These are phyloP conservation scores for Urocyon cinereoargenteus DNA, from an alignment of 2,797 vertebrate genomes.

Conservation along the genomic window DNA sequence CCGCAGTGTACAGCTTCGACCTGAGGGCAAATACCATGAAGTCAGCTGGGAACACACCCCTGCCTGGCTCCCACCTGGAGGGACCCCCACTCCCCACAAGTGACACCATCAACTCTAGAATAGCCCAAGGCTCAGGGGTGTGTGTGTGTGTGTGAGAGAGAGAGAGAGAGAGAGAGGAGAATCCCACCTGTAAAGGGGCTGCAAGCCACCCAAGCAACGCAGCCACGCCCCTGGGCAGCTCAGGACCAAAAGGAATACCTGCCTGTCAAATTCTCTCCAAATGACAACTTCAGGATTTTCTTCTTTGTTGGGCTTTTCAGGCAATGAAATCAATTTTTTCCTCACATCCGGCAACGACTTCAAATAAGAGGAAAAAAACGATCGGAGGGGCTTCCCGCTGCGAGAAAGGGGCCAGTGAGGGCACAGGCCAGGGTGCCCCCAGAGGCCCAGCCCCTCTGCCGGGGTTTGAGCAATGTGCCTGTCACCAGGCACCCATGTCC, in stretches of 20 bases:
- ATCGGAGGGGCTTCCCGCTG: conserved; percentile 94
- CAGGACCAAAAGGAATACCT: conserved; percentile 59
- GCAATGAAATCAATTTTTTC: conserved; percentile 84
- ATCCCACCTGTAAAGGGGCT: no score
- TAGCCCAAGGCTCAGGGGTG: rapidly evolving
- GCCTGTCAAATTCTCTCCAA: conserved; percentile 94
- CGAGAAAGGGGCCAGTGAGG: conserved; percentile 16
- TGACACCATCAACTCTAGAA: rapidly evolving
- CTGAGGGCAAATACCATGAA: conserved; percentile 77
- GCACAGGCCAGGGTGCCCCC: neutral
- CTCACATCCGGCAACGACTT: conserved; percentile 93
- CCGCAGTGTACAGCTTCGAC: conserved; percentile 93
- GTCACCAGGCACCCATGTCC: neutral
- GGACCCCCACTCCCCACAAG: neutral
- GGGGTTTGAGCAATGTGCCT: rapidly evolving
- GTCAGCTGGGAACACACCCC: neutral
- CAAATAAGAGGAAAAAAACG: conserved; percentile 94
- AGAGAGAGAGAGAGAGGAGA: neutral
- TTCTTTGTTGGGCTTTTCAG: conserved; percentile 75
- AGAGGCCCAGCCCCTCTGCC: no score
- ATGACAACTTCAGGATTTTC: conserved; percentile 69
- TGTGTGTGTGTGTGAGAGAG: no score
- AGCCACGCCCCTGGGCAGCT: rapidly evolving
- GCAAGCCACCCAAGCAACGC: rapidly evolving
- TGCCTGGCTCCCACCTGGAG: neutral